These are phyloP conservation scores for Corticium candelabrum DNA, from an alignment of 37 sponge, comb jelly and placozoan species.

Conservation along the genomic window DNA sequence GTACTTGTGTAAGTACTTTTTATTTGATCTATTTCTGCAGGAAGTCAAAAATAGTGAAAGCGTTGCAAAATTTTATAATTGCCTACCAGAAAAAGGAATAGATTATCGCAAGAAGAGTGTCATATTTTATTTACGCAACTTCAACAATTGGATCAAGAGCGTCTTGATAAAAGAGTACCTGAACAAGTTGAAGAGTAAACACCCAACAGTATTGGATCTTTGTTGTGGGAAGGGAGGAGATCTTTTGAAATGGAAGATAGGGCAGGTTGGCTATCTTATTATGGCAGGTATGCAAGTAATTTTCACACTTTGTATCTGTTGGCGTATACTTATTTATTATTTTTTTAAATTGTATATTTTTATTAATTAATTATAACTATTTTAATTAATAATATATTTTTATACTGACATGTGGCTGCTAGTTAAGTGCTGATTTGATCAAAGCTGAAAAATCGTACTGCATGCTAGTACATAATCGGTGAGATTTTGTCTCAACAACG, in stretches of 20 bases:
- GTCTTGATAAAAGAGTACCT: slow-evolving; percentile 74
- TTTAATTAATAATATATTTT: no score
- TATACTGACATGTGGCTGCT: no score
- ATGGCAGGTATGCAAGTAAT: slow-evolving; percentile 85
- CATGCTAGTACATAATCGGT: no score
- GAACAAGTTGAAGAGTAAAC: slow-evolving; percentile 2
- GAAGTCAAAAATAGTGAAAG: no score
- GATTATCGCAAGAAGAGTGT: slow-evolving; percentile 56
- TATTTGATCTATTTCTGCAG: no score
- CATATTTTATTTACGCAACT: slow-evolving; percentile 79
- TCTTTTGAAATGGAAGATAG: slow-evolving; percentile 92
- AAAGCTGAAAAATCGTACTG: no score
- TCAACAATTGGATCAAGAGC: slow-evolving; percentile 99
- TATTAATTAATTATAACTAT: no score
- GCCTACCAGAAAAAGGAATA: slow-evolving; percentile 40
- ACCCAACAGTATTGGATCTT: slow-evolving; percentile 71
- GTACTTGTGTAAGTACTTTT: no score
- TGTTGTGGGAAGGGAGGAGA: slow-evolving; percentile 99
- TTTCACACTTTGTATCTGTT: not conserved
- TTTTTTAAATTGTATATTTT: not conserved
- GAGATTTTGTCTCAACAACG: no score
- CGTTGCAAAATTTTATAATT: slow-evolving; percentile 56
- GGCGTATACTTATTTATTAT: not conserved
- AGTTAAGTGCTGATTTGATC: no score
- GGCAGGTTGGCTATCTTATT: slow-evolving; percentile 58